A percentile compares a stretch with the other conserved stretches of the same genome.
These are phyloP conservation scores for Falco novaeseelandiae DNA, from an alignment of 2,797 vertebrate species.

Conservation along the genomic window DNA sequence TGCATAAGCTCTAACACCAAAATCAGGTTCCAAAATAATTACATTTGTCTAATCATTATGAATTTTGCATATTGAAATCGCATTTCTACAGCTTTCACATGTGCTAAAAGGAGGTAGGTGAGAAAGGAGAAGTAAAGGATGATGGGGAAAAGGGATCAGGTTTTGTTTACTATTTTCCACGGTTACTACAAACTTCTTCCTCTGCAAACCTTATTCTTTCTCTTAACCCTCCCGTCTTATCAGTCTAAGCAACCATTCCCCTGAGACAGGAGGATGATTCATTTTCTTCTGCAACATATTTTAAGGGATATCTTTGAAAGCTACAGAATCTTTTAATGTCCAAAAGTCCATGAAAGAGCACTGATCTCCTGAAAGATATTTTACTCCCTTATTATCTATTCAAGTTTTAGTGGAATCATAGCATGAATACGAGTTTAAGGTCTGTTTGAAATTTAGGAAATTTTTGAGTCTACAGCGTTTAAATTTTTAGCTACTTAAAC, in stretches of 20 bases:
- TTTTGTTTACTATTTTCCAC: background rate
- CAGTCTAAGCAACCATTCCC: background rate
- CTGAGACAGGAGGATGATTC: background rate
- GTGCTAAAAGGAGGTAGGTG: background rate
- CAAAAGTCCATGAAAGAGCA: background rate
- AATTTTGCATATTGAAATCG: background rate
- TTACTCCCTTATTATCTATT: background rate
- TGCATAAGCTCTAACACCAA: background rate
- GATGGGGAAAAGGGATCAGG: background rate
- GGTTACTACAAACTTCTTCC: background rate
- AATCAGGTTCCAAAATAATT: background rate
- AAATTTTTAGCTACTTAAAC: background rate
- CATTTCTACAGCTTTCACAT: background rate
- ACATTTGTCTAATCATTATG: background rate
- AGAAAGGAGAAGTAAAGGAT: background rate
- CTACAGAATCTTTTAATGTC: background rate
- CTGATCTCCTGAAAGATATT: background rate
- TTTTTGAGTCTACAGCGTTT: background rate
- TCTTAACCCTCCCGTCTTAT: background rate
- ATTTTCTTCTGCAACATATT: background rate
- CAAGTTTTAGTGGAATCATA: background rate
- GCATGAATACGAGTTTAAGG: background rate
- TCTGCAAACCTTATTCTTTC: background rate
- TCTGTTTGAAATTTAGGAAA: background rate
- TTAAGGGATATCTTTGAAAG: background rate